Conservation (phyloP, 2,113 vertebrate genomes). For the Gobio gobio region DNA sequence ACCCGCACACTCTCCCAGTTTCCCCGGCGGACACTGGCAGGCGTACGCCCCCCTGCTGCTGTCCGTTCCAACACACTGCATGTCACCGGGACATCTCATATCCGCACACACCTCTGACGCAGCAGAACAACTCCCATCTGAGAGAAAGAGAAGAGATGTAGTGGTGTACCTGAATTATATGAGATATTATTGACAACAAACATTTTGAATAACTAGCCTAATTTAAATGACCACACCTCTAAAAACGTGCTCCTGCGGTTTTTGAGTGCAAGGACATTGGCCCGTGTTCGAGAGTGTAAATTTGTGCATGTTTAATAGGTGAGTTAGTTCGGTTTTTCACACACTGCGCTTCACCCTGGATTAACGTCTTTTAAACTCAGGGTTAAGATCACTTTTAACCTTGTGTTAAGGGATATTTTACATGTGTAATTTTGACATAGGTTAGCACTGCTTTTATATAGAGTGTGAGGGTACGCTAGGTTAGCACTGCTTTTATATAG, state of each 20-base stretch:
- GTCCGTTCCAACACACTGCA: constrained; percentile 91
- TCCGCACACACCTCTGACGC: constrained; percentile 86
- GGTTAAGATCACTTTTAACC: background rate
- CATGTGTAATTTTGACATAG: constrained; percentile 2
- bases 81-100: constrained; percentile 90
- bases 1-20: constrained; percentile 97
- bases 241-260: background rate
- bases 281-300: background rate
- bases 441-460: background rate
- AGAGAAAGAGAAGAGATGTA: background rate
- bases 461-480: background rate
- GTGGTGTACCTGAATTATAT: background rate
- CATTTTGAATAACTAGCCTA: background rate
- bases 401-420: background rate
- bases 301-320: background rate
- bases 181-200: background rate
- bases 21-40: constrained; percentile 95
- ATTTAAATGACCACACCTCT: background rate
- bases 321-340: background rate
- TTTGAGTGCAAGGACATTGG: background rate
- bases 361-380: background rate
- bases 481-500: background rate
- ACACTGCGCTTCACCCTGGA: background rate
- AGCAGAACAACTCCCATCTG: constrained; percentile 88
- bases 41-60: constrained; percentile 84